Base-by-base conservation (phyloP, 1,140 invertebrate genomes). In the Drosophila mojavensis region DNA sequence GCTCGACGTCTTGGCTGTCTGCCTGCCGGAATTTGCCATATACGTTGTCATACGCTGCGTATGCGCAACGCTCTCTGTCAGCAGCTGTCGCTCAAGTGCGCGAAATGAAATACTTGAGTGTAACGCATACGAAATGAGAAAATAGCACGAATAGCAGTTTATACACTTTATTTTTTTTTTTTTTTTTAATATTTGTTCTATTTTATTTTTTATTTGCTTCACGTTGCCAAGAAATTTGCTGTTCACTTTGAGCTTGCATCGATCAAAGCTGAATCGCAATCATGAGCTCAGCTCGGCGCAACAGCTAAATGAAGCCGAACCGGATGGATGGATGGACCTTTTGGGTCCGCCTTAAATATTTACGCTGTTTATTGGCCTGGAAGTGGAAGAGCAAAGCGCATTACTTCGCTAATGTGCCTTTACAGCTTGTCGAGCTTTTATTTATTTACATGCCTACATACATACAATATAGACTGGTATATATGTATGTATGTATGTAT, bases 401-500 rank as follows among this genome's bases (percentile, higher is more conserved):
- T 71, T 83, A 58, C 50, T 63, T 62, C 54, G 62, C 43, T 69
- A 78, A 85, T 77, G 78, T 81, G 68, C 53, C 47, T 60, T 65
- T 67, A 67, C 79, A 86, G 75, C 69, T 86, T 86, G 75, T 79
- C 69, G 78, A 67, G 60, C 81, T 74, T 68, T 71, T 85, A 65
- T 60, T 74, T 24, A 24, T 66, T 53, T 53, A 33, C 61, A 26
- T 61, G 54, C 70, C 64, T 48, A 43, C 30, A 24, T 59, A 24
- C 20, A 24, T 24, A 24, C 20, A 24, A 24, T 24, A 24, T 24
- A 24, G 1, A 24, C 20, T 2, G 3, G 20, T 24, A 24, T 24
- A 24, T 24, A 24, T 24, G 2, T 24, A 24, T 24, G 2, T 24
- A 24, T 20, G 20, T 20, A 2, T 20, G 20, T 20, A 2, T 20